Evolutionary conservation across 2,113 vertebrate genomes (phyloP).

Genomic region (Strix uralensis): DNA sequence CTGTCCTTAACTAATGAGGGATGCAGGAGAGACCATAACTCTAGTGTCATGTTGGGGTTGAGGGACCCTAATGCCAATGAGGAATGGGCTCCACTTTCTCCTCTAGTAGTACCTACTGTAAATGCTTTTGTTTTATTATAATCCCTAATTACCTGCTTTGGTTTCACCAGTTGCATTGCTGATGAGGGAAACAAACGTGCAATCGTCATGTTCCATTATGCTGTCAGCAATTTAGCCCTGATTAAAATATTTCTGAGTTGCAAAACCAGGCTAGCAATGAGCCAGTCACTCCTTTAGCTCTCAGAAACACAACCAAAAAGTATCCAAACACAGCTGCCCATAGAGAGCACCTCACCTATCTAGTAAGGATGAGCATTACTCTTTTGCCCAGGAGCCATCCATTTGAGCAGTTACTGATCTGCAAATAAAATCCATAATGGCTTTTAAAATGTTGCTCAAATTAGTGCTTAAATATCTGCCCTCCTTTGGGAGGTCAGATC

Average conservation of each 20-base stretch:
- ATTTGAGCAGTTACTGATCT: background rate
- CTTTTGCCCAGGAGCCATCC: background rate
- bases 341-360: background rate
- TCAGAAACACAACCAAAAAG: background rate
- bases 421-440: slow-evolving; percentile 10
- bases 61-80: background rate
- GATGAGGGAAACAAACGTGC: background rate
- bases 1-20: background rate
- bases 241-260: background rate
- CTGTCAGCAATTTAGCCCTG: background rate
- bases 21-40: background rate
- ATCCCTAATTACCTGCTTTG: background rate
- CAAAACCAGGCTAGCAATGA: background rate
- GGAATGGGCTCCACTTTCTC: background rate
- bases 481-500: background rate
- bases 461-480: background rate
- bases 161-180: background rate
- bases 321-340: background rate
- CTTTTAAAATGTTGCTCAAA: slow-evolving; percentile 17
- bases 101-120: background rate
- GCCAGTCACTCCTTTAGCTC: background rate
- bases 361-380: background rate
- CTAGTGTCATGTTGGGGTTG: background rate
- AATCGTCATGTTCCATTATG: background rate
- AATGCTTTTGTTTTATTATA: background rate